Evolutionary conservation across 2,797 vertebrate genomes (phyloP).

Genomic region (Platalea minor): DNA sequence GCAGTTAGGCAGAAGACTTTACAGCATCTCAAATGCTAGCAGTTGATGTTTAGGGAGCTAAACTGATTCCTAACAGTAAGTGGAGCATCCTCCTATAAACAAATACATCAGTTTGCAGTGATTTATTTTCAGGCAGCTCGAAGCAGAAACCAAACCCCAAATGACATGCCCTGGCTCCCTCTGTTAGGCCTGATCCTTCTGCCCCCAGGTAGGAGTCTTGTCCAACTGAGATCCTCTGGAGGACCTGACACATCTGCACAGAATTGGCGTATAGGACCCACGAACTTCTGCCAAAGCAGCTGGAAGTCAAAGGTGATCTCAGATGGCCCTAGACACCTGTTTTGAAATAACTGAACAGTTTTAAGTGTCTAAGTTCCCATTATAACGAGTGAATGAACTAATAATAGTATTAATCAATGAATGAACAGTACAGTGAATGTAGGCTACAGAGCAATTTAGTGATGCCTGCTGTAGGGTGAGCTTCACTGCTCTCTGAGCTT

Average conservation of each 20-base stretch:
- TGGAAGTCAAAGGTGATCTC: background rate
- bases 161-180: background rate
- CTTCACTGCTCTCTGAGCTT: background rate
- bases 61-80: background rate
- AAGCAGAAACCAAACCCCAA: background rate
- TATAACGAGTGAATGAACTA: background rate
- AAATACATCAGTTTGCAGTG: background rate
- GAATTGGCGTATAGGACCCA: background rate
- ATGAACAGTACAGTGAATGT: background rate
- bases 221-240: background rate
- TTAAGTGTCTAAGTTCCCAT: background rate
- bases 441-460: background rate
- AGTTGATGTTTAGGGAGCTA: background rate
- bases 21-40: background rate
- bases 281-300: background rate
- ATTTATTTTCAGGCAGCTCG: background rate
- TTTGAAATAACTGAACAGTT: background rate
- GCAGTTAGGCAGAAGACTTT: background rate
- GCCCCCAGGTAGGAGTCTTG: background rate
- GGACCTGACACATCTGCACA: background rate
- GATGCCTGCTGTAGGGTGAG: background rate
- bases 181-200: background rate
- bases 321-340: background rate
- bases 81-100: background rate
- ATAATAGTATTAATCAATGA: background rate